Base-by-base conservation (phyloP, 2,888 invertebrate genomes). In the Autographa gamma region DNA sequence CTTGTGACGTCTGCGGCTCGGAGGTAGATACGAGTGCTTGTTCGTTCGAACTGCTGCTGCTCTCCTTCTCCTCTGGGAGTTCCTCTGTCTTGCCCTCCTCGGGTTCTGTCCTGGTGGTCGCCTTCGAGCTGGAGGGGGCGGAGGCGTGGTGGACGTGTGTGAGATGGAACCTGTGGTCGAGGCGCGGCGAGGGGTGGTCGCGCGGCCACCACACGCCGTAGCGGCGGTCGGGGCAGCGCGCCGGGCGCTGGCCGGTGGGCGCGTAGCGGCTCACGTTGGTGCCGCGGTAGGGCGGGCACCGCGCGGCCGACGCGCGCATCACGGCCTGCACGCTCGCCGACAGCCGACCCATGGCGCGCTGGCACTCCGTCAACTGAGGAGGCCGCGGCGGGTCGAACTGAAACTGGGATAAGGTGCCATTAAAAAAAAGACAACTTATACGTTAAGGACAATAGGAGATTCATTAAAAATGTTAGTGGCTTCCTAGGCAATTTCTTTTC, bases 211-310 rank as follows among this genome's bases (percentile, higher is more conserved):
- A 93, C 71, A 92, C 86, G 65, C 89, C 89, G 82, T 90, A 92
- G 64, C 92, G 90, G 65, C 90, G 86, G 71, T 94, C 94, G 32
- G 91, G 89, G 66, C 86, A 89, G 32, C 93, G 89, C 32, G 90
- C 82, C 0, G 93, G 93, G 14, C 95, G 88, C 72, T 89, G 93
- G 43, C 90, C 91, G 25, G 94, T 93, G 71, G 95, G 94, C 34
- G 95, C 92, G 86, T 93, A 94, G 31, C 95, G 90, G 72, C 92
- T 92, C 66, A 94, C 91, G 80, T 94, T 93, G 71, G 95, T 93
- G 66, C 93, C 95, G 56, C 95, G 90, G 83, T 95, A 95, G 7
- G 92, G 92, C 0, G 91, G 91, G 70, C 91, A 92, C 54, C 94
- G 91, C 34, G 90, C 90, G 0, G 92, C 90, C 6, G 92, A 88